Evolutionary conservation across 2,113 vertebrate species (phyloP).

Genomic region (Sphyrna mokarran): DNA sequence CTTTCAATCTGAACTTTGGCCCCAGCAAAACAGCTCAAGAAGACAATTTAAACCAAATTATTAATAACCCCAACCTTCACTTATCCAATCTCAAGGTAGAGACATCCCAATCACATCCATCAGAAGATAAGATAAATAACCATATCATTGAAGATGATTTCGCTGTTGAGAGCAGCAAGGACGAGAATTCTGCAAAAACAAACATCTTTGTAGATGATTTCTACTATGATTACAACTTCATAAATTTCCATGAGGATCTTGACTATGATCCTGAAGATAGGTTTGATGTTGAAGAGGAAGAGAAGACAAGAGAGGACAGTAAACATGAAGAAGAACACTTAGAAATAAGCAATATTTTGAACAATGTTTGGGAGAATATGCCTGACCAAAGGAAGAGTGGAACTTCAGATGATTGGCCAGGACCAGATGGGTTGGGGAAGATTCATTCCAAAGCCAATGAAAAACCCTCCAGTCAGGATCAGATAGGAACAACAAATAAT

Average conservation of each 20-base stretch:
- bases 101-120: slow-evolving; percentile 43
- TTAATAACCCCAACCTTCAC: slow-evolving; percentile 52
- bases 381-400: rapidly evolving
- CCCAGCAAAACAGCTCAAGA: not conserved
- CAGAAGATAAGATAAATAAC: slow-evolving; percentile 48
- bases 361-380: slow-evolving; percentile 36
- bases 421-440: not conserved
- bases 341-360: slow-evolving; percentile 34
- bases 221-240: slow-evolving; percentile 97
- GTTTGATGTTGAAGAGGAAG: not conserved
- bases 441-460: not conserved
- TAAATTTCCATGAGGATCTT: slow-evolving; percentile 89
- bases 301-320: not conserved
- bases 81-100: slow-evolving; percentile 39
- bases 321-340: not conserved
- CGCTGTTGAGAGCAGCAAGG: slow-evolving; percentile 49
- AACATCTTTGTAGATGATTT: slow-evolving; percentile 80
- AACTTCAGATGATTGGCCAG: rapidly evolving
- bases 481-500: slow-evolving; percentile 32
- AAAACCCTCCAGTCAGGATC: not conserved
- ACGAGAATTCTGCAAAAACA: slow-evolving; percentile 41
- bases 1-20: slow-evolving; percentile 24
- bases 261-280: slow-evolving; percentile 56
- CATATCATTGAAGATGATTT: slow-evolving; percentile 57
- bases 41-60: slow-evolving; percentile 47